phyloP scores from a whole-genome alignment of 2,888 invertebrate genomes.

The Leucophora obtusa region DNA sequence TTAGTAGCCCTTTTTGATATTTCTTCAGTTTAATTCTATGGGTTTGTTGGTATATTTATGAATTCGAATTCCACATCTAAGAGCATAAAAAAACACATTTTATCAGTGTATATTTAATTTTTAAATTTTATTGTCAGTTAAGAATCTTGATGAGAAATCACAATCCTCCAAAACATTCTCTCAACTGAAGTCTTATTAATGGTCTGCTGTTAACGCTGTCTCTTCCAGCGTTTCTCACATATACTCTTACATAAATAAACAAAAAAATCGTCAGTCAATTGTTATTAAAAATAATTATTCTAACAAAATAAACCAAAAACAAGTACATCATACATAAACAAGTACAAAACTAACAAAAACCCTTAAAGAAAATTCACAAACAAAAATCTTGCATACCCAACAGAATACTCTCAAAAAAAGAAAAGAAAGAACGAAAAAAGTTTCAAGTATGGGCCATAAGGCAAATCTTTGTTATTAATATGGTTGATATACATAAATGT shows the following conservation, averaged over 20 bases:
- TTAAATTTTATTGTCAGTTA: conserved; percentile 36
- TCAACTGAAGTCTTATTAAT: no score
- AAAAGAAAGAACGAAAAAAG: not conserved
- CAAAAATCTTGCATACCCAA: not conserved
- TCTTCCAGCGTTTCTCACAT: not conserved
- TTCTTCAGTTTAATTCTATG: no score
- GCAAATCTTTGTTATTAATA: conserved; percentile 35
- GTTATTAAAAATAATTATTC: conserved; percentile 39
- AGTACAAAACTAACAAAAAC: conserved; percentile 3
- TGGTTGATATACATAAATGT: not conserved
- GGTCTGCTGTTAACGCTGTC: not conserved
- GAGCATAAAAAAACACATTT: no score
- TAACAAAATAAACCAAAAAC: conserved; percentile 29
- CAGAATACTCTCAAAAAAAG: conserved; percentile 16
- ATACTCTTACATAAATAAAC: not conserved
- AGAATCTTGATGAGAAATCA: not conserved
- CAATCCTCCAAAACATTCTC: not conserved
- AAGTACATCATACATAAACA: conserved; percentile 8
- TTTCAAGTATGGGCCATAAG: conserved; percentile 22
- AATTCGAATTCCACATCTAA: no score
- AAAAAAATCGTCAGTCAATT: conserved; percentile 24
- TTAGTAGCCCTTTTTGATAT: no score
- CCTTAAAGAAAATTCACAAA: conserved; percentile 11
- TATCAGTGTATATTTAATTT: conserved; percentile 21
- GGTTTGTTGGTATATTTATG: no score